Percentiles rank a stretch among this genome's conserved stretches.
phyloP scores from a whole-genome alignment of 53 echinoderm and acorn worm species.

The Temnopleurus reevesii region DNA sequence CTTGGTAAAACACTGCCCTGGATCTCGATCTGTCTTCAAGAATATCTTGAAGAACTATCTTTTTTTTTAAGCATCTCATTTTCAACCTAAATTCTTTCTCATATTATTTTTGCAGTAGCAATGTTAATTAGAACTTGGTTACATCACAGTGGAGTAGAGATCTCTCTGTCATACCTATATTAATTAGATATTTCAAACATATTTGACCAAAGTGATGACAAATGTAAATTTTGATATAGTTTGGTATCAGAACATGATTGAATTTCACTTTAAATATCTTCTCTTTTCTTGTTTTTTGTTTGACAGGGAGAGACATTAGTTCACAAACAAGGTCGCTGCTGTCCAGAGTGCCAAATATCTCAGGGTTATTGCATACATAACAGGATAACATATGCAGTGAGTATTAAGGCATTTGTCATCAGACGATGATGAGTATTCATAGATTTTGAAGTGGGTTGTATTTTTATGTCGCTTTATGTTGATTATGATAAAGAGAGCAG shows the following conservation, averaged over 20 bases:
- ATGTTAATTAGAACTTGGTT: neutral
- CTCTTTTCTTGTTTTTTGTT: neutral
- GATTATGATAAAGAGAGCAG: neutral
- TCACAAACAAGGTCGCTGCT: slow-evolving; percentile 87
- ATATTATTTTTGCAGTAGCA: neutral
- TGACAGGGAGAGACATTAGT: slow-evolving; percentile 81
- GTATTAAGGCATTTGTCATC: slow-evolving; percentile 5
- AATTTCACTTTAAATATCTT: neutral
- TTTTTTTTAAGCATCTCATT: too few relatives aligned
- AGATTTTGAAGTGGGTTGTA: neutral
- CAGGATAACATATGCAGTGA: slow-evolving; percentile 82
- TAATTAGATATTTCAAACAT: too few relatives aligned
- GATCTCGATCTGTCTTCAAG: too few relatives aligned
- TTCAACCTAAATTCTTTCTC: too few relatives aligned
- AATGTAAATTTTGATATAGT: neutral
- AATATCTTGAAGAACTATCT: too few relatives aligned
- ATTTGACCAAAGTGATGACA: too few relatives aligned
- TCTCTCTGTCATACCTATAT: too few relatives aligned
- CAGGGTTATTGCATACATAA: slow-evolving; percentile 79
- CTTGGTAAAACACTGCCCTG: too few relatives aligned
- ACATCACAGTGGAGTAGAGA: neutral
- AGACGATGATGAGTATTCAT: neutral
- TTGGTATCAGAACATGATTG: neutral
- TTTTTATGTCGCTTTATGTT: neutral
- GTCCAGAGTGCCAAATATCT: slow-evolving; percentile 84